Evolutionary conservation across 2,113 vertebrate species (phyloP).

Genomic region (Suncus etruscus): DNA sequence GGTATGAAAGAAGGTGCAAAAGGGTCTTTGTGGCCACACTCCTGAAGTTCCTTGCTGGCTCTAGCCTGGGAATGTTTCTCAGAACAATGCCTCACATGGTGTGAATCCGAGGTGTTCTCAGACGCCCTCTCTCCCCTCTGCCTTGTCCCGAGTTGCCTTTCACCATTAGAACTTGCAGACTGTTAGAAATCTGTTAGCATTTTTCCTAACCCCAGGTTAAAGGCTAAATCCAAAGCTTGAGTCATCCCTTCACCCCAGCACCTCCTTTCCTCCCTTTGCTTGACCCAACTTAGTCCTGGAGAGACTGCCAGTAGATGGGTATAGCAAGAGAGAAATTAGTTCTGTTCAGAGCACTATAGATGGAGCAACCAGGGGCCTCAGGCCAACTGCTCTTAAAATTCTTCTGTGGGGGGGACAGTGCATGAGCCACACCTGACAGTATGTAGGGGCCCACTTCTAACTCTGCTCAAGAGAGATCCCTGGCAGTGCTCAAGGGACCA

Average conservation of each 20-base stretch:
- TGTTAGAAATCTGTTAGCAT: no score
- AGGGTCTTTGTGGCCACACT: conserved; percentile 6
- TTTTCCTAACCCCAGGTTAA: background rate
- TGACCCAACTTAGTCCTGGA: background rate
- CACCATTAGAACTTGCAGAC: conserved; percentile 12
- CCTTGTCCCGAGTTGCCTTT: conserved; percentile 10
- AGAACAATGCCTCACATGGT: background rate
- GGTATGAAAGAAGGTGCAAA: background rate
- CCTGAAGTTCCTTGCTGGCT: background rate
- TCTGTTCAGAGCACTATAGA: background rate
- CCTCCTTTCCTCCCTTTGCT: background rate
- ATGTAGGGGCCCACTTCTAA: no score
- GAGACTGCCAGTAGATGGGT: conserved; percentile 4
- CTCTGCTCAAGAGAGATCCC: no score
- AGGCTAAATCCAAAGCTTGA: conserved; percentile 4
- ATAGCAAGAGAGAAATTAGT: background rate
- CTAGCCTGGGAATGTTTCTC: conserved; percentile 35
- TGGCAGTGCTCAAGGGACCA: no score
- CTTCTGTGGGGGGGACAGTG: background rate
- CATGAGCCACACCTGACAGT: background rate
- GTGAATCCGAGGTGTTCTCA: background rate
- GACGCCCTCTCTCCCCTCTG: background rate
- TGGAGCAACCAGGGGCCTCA: background rate
- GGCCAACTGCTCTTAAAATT: background rate
- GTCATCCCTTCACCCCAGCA: background rate